These are phyloP conservation scores for Bellardia bayeri DNA, from an alignment of 2,888 invertebrate genomes.

Conservation along the genomic window DNA sequence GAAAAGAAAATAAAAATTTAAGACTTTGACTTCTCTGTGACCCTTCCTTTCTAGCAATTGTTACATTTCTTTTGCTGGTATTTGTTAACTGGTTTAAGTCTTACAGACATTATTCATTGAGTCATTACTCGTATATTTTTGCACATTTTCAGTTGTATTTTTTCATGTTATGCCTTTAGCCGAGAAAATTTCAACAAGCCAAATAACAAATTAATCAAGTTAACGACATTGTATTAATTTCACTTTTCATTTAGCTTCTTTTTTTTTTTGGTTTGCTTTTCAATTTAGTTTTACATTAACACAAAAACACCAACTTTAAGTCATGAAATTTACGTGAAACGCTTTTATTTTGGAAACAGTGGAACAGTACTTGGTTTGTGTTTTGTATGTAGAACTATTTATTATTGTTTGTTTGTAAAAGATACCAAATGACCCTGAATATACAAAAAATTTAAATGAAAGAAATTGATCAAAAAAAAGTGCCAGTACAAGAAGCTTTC, in stretches of 20 bases:
- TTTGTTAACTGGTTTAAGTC: conserved; percentile 25
- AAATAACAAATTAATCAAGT: conserved; percentile 67
- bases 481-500: not conserved
- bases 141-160: not conserved
- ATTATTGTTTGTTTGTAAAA: not conserved
- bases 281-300: not conserved
- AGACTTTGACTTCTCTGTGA: not conserved
- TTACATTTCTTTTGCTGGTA: not conserved
- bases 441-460: conserved; percentile 13
- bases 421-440: not conserved
- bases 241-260: conserved; percentile 56
- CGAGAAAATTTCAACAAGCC: conserved; percentile 30
- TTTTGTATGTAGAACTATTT: not conserved
- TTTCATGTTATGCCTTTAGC: conserved; percentile 23
- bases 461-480: not conserved
- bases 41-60: not conserved
- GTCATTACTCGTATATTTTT: conserved; percentile 14
- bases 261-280: conserved; percentile 1
- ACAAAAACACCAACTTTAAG: not conserved
- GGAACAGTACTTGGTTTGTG: not conserved
- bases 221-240: conserved; percentile 64
- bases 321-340: conserved; percentile 29
- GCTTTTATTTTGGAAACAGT: not conserved
- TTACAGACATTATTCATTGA: conserved; percentile 43
- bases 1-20: not conserved